phyloP scores from a whole-genome alignment of 1,140 invertebrate species.

The Pseudomyrmex gracilis region DNA sequence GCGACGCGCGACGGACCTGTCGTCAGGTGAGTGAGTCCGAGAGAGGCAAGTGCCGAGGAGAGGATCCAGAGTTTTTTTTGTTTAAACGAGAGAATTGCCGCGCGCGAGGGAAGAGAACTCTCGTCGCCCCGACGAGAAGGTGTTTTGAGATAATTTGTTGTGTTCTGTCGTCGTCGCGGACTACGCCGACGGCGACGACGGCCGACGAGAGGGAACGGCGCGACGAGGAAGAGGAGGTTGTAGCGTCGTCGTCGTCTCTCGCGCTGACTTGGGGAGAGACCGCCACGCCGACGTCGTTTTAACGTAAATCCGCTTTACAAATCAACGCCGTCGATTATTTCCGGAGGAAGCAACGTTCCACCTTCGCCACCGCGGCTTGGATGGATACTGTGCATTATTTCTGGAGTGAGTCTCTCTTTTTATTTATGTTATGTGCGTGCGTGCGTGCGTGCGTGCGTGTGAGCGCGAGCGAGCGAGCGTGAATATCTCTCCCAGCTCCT shows the following conservation, averaged over 20 bases:
- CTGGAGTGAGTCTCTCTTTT: conserved; percentile 83
- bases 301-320: neutral
- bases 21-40: conserved; percentile 58
- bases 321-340: conserved; percentile 52
- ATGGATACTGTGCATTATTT: conserved; percentile 86
- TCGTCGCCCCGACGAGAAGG: conserved; percentile 38
- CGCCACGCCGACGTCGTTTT: conserved; percentile 35
- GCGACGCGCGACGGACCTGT: conserved; percentile 47
- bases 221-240: conserved; percentile 54
- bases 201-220: neutral
- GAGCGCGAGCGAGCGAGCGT: conserved; percentile 4
- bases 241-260: conserved; percentile 29
- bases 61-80: neutral
- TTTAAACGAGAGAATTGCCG: neutral
- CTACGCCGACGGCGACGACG: conserved; percentile 52
- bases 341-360: conserved; percentile 63
- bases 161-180: conserved; percentile 63
- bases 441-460: conserved; percentile 13
- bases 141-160: conserved; percentile 5
- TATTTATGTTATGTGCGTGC: neutral
- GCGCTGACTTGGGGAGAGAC: conserved; percentile 7
- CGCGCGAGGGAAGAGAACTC: conserved; percentile 9
- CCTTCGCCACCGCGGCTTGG: conserved; percentile 77
- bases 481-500: neutral
- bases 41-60: conserved; percentile 44